Evolutionary conservation across 2,888 invertebrate species (phyloP), one percentile per base, ranked within the genome.

Genomic region (Hofmannophila pseudospretella): DNA sequence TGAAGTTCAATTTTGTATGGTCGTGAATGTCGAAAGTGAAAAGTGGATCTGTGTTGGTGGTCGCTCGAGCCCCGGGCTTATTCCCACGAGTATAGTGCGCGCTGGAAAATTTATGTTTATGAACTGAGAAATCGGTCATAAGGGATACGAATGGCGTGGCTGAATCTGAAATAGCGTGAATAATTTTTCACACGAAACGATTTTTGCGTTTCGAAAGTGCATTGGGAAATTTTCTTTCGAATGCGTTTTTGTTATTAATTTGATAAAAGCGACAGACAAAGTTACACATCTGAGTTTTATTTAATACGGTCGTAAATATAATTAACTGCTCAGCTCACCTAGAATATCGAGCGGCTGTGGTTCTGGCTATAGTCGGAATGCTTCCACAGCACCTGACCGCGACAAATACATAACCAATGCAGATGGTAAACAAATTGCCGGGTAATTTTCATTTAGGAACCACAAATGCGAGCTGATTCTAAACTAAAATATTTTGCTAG

Each of bases 41-140:
- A 86, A 85, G 22, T 22, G 22, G 22, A 4, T 22, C 22, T 16
- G 16, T 16, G 16, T 16, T 16, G 16, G 8, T 23, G n/a, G 23
- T n/a, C 23, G 23, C 23, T 3, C 47, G 49, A 68, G 66, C 81
- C 67, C 56, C 66, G 60, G 80, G 80, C 78, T 42, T 46, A 71
- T 85, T 86, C 86, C 79, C 86, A 85, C 86, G 86, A 71, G 68
- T 84, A 80, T 84, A 62, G 74, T 57, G 58, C 69, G 57, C 74
- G 64, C 58, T 70, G 82, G 86, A 84, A 85, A 85, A 85, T 85
- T 76, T 85, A 84, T 85, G 82, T 76, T 80, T 76, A 85, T 77
- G 78, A 74, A 79, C 78, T 80, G 78, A 82, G 84, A 81, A 82
- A 82, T 82, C 73, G 84, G 85, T 82, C 84, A 79, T 82, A 79